These are phyloP conservation scores for Musca vetustissima DNA, from an alignment of 1,140 invertebrate genomes.

Conservation along the genomic window DNA sequence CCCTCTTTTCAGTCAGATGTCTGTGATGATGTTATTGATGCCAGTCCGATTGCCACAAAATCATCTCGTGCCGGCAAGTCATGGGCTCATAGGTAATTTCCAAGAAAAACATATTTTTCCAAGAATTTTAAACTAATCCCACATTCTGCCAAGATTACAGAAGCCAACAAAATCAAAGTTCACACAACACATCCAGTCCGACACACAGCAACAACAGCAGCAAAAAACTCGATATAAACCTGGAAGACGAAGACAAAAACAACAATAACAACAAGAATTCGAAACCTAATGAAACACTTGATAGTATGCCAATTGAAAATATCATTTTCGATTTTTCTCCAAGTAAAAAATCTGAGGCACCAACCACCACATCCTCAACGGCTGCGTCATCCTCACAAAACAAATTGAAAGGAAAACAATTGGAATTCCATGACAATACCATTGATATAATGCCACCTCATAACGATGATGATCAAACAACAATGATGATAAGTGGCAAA, in stretches of 20 bases:
- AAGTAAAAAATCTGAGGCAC: conserved; percentile 11
- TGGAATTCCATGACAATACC: not conserved
- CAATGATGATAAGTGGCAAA: not conserved
- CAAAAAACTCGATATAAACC: not conserved
- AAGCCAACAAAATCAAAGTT: conserved; percentile 20
- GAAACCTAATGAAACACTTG: too few relatives aligned
- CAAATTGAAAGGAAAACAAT: not conserved
- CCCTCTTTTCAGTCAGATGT: not conserved
- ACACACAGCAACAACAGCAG: not conserved
- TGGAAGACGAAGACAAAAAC: too few relatives aligned
- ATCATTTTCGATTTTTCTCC: conserved; percentile 17
- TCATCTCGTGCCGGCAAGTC: not conserved
- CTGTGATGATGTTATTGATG: conserved; percentile 40
- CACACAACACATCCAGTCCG: not conserved
- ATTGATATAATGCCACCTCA: not conserved
- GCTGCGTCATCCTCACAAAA: too few relatives aligned
- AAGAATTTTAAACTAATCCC: not conserved
- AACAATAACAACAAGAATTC: too few relatives aligned
- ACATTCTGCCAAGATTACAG: conserved; percentile 15
- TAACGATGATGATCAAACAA: not conserved
- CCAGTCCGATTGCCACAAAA: conserved; percentile 37
- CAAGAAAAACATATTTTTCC: not conserved
- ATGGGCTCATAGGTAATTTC: conserved; percentile 4
- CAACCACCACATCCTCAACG: not conserved
- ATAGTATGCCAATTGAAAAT: not conserved